Percentiles rank a stretch among this genome's conserved stretches.
These are phyloP conservation scores for Yoshiicerus persimilis DNA, from an alignment of 1,140 invertebrate genomes.

Conservation along the genomic window DNA sequence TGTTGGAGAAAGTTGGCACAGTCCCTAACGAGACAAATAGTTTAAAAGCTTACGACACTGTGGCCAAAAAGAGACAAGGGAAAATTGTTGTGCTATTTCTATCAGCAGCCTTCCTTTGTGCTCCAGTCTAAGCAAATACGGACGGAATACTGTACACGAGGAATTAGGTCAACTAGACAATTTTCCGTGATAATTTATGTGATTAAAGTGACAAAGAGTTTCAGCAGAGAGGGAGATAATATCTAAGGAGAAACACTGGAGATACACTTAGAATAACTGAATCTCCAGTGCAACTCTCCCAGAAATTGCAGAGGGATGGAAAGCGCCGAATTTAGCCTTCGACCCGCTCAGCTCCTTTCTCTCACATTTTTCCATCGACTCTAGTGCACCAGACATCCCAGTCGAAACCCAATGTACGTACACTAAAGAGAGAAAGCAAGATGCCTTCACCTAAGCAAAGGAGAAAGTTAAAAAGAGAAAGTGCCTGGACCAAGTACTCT, in stretches of 20 bases:
- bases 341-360: not conserved
- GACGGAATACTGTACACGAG: not conserved
- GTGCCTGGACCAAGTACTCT: too few species aligned
- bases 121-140: not conserved
- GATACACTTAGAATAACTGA: not conserved
- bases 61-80: not conserved
- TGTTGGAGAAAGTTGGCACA: not conserved
- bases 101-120: not conserved
- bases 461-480: too few species aligned
- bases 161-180: constrained; percentile 34
- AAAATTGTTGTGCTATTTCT: not conserved
- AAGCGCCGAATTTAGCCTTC: not conserved
- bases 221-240: constrained; percentile 2
- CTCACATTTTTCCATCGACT: constrained; percentile 3
- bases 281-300: not conserved
- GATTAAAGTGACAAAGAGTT: constrained; percentile 35
- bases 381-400: not conserved
- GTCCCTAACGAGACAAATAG: not conserved
- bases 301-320: not conserved
- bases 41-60: constrained; percentile 20
- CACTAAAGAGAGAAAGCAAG: too few species aligned
- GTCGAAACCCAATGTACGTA: not conserved
- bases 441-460: too few species aligned
- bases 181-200: constrained; percentile 37
- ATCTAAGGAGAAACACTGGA: not conserved